phyloP scores from a whole-genome alignment of 2,888 invertebrate genomes.

The Notocelia uddmanniana region DNA sequence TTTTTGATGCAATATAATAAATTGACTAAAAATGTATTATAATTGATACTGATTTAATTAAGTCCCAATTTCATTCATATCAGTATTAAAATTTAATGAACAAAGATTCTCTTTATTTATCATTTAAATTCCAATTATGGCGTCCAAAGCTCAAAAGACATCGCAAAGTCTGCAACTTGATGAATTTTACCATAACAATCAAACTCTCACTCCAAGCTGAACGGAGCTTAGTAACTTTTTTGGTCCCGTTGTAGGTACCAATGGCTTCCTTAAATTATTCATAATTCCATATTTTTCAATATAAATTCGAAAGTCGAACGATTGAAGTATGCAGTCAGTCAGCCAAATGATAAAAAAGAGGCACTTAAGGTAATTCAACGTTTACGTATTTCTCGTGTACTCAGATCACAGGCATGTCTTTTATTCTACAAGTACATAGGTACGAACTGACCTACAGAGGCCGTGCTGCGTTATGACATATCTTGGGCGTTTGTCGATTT shows the following conservation, averaged over 20 bases:
- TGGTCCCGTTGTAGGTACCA: neutral
- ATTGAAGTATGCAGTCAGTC: too few species aligned
- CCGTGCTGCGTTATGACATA: too few species aligned
- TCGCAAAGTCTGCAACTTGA: conserved; percentile 12
- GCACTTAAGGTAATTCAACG: too few species aligned
- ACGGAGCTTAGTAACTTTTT: neutral
- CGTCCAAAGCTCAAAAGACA: neutral
- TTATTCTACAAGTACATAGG: too few species aligned
- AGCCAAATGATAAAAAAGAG: too few species aligned
- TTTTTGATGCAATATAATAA: too few species aligned
- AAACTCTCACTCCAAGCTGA: conserved; percentile 4
- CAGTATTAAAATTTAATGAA: neutral
- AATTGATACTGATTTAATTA: neutral
- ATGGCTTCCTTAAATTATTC: neutral
- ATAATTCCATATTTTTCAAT: neutral
- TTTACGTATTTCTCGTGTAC: too few species aligned
- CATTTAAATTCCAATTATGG: conserved; percentile 21
- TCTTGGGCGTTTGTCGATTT: too few species aligned
- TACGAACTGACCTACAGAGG: too few species aligned
- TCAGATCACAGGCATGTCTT: too few species aligned
- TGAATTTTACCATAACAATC: conserved; percentile 20
- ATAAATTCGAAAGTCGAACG: too few species aligned
- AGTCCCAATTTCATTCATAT: conserved; percentile 6
- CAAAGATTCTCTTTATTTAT: neutral
- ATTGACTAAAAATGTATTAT: neutral